Evolutionary conservation across 2,113 vertebrate genomes (phyloP).

Genomic region (Tylochromis polylepis): DNA sequence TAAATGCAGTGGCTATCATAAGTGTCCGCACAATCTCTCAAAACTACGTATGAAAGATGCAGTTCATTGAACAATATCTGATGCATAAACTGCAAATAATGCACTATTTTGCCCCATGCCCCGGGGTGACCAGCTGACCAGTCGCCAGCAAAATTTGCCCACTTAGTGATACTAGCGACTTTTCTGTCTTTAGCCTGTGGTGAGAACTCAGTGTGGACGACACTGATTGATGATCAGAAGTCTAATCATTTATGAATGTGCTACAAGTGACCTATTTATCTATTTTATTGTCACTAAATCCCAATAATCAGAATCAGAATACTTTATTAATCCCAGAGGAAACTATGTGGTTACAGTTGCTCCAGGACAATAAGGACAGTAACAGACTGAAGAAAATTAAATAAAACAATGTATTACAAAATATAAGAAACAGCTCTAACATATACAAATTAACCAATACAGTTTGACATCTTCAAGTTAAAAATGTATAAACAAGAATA

Average conservation of each 20-base stretch:
- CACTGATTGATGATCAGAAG: background rate
- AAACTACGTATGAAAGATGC: background rate
- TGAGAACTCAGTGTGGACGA: rapidly evolving
- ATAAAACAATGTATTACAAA: no score
- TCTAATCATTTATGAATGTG: background rate
- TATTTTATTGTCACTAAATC: background rate
- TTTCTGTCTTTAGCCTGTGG: background rate
- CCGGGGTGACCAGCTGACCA: rapidly evolving
- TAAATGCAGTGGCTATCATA: rapidly evolving
- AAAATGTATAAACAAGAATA: no score
- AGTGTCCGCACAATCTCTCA: background rate
- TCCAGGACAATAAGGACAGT: no score
- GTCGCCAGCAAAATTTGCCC: rapidly evolving
- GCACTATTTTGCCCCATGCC: background rate
- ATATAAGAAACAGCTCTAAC: no score
- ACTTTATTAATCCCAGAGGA: background rate
- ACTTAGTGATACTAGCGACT: background rate
- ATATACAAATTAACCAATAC: no score
- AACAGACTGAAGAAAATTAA: no score
- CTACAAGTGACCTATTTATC: background rate
- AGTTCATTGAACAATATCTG: background rate
- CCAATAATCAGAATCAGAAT: background rate
- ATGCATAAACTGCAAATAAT: background rate
- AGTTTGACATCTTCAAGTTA: no score
- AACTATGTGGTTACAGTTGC: background rate